Conservation (phyloP, 1,140 invertebrate genomes). For the Drosophila tropicalis region DNA sequence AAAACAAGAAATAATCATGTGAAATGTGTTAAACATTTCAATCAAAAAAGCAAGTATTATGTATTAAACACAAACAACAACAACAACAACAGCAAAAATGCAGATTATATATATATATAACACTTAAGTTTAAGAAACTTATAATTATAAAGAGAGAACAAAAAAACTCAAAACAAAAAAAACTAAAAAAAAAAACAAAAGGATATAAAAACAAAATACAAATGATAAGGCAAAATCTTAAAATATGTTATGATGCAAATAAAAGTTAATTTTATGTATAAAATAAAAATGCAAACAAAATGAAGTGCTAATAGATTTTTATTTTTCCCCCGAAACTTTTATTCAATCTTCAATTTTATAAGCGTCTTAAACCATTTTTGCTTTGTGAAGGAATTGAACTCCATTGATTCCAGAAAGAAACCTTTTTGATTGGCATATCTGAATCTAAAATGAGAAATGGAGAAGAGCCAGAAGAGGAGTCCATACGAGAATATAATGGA, state of each 20-base stretch:
- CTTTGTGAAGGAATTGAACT: no score
- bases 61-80: slow-evolving; percentile 38
- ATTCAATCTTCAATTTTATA: no score
- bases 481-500: no score
- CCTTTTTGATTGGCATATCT: no score
- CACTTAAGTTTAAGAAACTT: slow-evolving; percentile 29
- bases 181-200: neutral
- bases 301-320: neutral
- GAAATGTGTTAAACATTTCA: slow-evolving; percentile 22
- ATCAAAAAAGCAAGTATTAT: slow-evolving; percentile 55
- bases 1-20: slow-evolving; percentile 15
- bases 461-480: no score
- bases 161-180: slow-evolving; percentile 16
- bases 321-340: no score
- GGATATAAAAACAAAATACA: slow-evolving; percentile 27
- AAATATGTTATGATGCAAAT: slow-evolving; percentile 48
- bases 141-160: slow-evolving; percentile 25
- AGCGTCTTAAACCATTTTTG: no score
- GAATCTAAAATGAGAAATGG: no score
- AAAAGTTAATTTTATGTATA: slow-evolving; percentile 61
- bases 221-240: slow-evolving; percentile 34
- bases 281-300: slow-evolving; percentile 42
- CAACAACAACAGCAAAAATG: slow-evolving; percentile 11
- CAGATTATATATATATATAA: slow-evolving; percentile 15
- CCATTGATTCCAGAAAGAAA: no score